Evolutionary conservation across 2,797 vertebrate genomes (phyloP).

Genomic region (Rhabdophis nuchalis): DNA sequence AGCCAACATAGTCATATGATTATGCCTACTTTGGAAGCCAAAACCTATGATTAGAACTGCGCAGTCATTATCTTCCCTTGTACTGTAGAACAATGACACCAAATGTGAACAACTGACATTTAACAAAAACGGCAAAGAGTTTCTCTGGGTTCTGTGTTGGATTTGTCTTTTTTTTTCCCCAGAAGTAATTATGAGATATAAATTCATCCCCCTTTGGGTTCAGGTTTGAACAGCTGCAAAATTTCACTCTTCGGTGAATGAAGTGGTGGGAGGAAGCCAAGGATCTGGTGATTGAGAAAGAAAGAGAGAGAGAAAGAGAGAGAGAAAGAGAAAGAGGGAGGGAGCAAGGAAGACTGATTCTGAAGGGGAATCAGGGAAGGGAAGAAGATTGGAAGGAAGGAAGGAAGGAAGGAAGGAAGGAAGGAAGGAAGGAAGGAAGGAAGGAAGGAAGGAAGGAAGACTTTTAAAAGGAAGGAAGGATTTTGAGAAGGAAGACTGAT

Average conservation of each 20-base stretch:
- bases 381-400: too few relatives aligned
- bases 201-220: not conserved
- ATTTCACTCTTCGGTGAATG: not conserved
- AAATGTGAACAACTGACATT: slow-evolving; percentile 24
- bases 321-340: too few relatives aligned
- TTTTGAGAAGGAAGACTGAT: too few relatives aligned
- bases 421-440: too few relatives aligned
- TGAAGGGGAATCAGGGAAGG: too few relatives aligned
- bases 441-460: too few relatives aligned
- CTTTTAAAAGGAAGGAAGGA: too few relatives aligned
- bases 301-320: not conserved
- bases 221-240: not conserved
- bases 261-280: not conserved
- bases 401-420: too few relatives aligned
- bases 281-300: not conserved
- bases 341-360: too few relatives aligned
- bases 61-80: slow-evolving; percentile 27
- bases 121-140: slow-evolving; percentile 7
- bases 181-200: slow-evolving; percentile 7
- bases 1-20: slow-evolving; percentile 15
- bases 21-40: slow-evolving; percentile 16
- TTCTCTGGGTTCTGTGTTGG: slow-evolving; percentile 11
- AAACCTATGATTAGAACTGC: slow-evolving; percentile 17
- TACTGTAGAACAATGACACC: slow-evolving; percentile 28
- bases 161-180: slow-evolving; percentile 20